Percentiles rank a stretch among this genome's conserved stretches.
phyloP scores from a whole-genome alignment of 2,113 vertebrate genomes.

The Vidua chalybeata region DNA sequence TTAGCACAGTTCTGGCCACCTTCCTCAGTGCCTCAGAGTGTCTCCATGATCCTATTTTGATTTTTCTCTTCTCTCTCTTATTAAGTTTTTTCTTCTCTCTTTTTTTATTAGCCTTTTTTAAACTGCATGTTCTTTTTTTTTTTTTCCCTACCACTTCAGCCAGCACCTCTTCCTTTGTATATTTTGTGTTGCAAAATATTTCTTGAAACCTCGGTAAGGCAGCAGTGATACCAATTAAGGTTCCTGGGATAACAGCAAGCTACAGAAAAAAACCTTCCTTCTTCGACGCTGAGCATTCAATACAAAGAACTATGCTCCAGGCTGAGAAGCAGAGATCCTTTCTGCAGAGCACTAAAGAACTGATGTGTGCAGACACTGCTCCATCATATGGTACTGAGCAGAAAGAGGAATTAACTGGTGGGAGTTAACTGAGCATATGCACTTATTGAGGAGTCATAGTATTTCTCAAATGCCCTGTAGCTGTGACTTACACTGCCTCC shows the following conservation, averaged over 20 bases:
- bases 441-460: not conserved
- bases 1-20: not conserved
- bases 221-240: not conserved
- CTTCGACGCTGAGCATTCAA: not conserved
- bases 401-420: not conserved
- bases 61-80: not conserved
- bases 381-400: not conserved
- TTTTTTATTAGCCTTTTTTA: not conserved
- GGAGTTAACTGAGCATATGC: not conserved
- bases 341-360: not conserved
- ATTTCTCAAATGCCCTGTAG: not conserved
- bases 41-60: not conserved
- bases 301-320: not conserved
- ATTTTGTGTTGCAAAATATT: not conserved
- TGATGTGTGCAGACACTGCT: not conserved
- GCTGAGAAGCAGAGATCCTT: not conserved
- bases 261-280: not conserved
- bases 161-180: not conserved
- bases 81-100: not conserved
- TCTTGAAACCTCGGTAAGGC: not conserved
- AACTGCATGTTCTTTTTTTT: not conserved
- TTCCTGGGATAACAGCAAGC: not conserved
- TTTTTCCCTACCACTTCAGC: not conserved
- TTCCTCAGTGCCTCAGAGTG: not conserved
- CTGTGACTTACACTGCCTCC: not conserved